Evolutionary conservation across 2,797 vertebrate genomes (phyloP), one percentile per base, ranked within the genome.

Genomic region (Trematomus bernacchii): DNA sequence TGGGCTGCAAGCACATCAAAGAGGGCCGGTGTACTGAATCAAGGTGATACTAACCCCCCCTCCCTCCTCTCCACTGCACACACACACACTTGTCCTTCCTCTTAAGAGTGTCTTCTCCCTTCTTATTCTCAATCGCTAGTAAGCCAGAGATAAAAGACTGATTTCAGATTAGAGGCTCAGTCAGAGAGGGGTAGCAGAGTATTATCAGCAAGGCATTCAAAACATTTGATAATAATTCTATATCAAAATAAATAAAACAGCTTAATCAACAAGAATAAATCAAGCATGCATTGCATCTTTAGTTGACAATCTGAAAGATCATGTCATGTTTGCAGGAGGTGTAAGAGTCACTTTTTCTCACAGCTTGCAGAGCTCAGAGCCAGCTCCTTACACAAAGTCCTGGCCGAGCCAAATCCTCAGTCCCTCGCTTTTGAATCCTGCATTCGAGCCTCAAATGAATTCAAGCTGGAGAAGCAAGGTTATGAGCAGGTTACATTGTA

Each of bases 1-100:
- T 87, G 87, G 82, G 76, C 93, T 96, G 92, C 94, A 96, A 96
- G 96, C 95, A 99, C 97, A 96, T 99, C 97, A 99, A 99, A 99
- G 96, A 82, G 87, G 90, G 92, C 95, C 95, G 94, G 94, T 94
- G 96, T 95, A 95, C 95, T 97, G 96, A 96, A 99, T 98, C 97
- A 98, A 99, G 97, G 97, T 98, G 97, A 95, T 96, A 95, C 95
- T 94, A 71, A 86, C 93, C 94, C 86, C 93, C 87, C 71, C 19
- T 16, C 13, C 51, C 21, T 37, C 33, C 33, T 33, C 33, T 37
- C 33, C 71, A 86, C 80, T 33, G 84, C 88, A 95, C 94, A 94
- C 95, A 94, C 95, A 93, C 92, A 91, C 95, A 75, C 66, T 73
- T 79, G 80, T 88, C 87, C 85, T 89, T 83, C 80, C 74, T 89